Percentiles rank a stretch among this genome's conserved stretches.
Evolutionary conservation across 2,113 vertebrate species (phyloP).

Genomic region (Xenus cinereus): DNA sequence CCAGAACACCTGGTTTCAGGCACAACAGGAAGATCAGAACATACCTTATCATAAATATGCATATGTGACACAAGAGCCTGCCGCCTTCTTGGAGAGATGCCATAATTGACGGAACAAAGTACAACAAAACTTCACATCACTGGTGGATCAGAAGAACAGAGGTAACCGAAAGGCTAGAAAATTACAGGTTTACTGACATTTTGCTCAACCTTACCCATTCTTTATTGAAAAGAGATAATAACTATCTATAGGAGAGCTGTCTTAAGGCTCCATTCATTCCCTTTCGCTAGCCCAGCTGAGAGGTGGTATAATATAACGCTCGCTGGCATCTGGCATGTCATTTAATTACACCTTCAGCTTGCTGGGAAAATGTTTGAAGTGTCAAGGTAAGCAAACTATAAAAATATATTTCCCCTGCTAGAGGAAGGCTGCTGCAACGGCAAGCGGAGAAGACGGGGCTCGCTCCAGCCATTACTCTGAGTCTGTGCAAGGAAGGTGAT

Average conservation of each 20-base stretch:
- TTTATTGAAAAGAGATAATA: slow-evolving; percentile 66
- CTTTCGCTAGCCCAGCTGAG: slow-evolving; percentile 16
- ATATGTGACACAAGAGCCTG: not conserved
- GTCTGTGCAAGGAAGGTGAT: not conserved
- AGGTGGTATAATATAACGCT: not conserved
- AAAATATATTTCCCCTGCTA: slow-evolving; percentile 18
- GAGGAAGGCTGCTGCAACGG: not conserved
- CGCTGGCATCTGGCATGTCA: slow-evolving; percentile 51
- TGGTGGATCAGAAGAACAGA: slow-evolving; percentile 30
- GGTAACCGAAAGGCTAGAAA: slow-evolving; percentile 60
- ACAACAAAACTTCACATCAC: slow-evolving; percentile 55
- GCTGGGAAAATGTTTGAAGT: slow-evolving; percentile 32
- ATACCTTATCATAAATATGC: slow-evolving; percentile 11
- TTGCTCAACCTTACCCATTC: slow-evolving; percentile 53
- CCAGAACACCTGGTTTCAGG: slow-evolving; percentile 42
- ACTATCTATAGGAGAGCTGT: slow-evolving; percentile 52
- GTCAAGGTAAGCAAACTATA: slow-evolving; percentile 57
- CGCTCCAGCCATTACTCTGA: not conserved
- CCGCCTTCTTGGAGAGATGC: slow-evolving; percentile 32
- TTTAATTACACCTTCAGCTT: slow-evolving; percentile 47
- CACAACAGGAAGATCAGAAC: slow-evolving; percentile 1
- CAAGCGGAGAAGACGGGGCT: not conserved
- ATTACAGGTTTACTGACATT: slow-evolving; percentile 63
- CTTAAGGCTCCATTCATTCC: slow-evolving; percentile 51
- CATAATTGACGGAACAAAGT: slow-evolving; percentile 18